A percentile compares a stretch with the other conserved stretches of the same genome.
phyloP scores from a whole-genome alignment of 2,797 vertebrate genomes.

The Meda fulgida region DNA sequence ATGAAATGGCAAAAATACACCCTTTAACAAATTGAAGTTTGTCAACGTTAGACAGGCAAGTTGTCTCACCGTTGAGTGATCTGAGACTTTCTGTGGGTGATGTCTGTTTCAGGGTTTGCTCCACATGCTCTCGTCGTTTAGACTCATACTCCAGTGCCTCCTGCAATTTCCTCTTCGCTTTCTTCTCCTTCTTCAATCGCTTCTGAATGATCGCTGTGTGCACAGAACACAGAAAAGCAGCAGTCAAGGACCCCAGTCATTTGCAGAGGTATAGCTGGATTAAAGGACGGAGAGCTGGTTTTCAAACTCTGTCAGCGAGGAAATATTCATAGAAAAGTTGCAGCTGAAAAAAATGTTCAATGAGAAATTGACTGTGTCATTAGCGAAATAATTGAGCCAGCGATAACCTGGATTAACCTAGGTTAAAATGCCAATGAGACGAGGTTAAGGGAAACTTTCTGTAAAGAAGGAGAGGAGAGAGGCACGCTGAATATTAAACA shows the following conservation, averaged over 20 bases:
- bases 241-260: conserved; percentile 4
- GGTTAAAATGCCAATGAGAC: conserved; percentile 59
- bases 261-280: conserved; percentile 4
- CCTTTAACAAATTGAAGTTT: not conserved
- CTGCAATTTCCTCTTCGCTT: conserved; percentile 99
- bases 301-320: conserved; percentile 25
- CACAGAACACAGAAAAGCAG: conserved; percentile 26
- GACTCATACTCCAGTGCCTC: conserved; percentile 99
- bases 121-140: conserved; percentile 94
- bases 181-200: conserved; percentile 99
- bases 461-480: conserved; percentile 52
- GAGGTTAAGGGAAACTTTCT: conserved; percentile 67
- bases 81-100: conserved; percentile 95
- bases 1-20: not conserved
- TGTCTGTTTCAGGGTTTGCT: conserved; percentile 95
- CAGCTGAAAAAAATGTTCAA: conserved; percentile 25
- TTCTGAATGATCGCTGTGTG: conserved; percentile 95
- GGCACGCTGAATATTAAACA: conserved; percentile 65
- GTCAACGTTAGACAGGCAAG: not conserved
- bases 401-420: conserved; percentile 64
- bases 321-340: conserved; percentile 49
- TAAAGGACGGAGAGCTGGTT: not conserved
- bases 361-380: conserved; percentile 62
- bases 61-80: conserved; percentile 91
- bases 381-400: conserved; percentile 61